Evolutionary conservation across 2,888 invertebrate genomes (phyloP).

Genomic region (Euspilapteryx auroguttella): DNA sequence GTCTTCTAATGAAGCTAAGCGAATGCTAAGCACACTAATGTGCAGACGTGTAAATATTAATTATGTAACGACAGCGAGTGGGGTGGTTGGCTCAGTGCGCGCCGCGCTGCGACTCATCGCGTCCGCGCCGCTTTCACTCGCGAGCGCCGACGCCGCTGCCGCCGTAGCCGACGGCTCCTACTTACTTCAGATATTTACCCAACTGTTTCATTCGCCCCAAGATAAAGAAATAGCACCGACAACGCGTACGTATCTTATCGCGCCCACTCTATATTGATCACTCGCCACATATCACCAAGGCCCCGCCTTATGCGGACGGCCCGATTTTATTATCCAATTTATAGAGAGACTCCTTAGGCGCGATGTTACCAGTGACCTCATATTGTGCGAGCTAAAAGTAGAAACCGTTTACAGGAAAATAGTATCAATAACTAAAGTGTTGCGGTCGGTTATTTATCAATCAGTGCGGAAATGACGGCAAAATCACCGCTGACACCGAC

Average conservation of each 20-base stretch:
- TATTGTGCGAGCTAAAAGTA: conserved; percentile 52
- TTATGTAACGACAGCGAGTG: no score
- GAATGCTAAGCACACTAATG: no score
- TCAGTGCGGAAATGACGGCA: conserved; percentile 51
- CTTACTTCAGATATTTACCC: conserved; percentile 51
- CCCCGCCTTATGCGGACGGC: conserved; percentile 47
- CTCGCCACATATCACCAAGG: conserved; percentile 50
- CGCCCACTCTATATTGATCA: conserved; percentile 51
- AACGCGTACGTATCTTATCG: conserved; percentile 51
- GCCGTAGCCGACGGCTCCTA: no score
- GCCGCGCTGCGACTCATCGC: no score
- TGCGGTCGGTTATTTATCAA: conserved; percentile 58
- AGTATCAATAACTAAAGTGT: conserved; percentile 54
- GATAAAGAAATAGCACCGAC: conserved; percentile 51
- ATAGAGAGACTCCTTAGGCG: conserved; percentile 37
- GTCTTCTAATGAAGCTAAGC: no score
- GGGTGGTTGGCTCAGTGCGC: no score
- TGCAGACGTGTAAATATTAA: no score
- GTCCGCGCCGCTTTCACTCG: no score
- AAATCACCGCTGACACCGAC: conserved; percentile 53
- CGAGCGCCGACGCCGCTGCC: no score
- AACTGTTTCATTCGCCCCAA: conserved; percentile 50
- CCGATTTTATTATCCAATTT: conserved; percentile 51
- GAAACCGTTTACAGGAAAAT: conserved; percentile 46
- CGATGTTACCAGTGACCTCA: conserved; percentile 56